Evolutionary conservation across 2,888 invertebrate species (phyloP).

Genomic region (Crematogaster levior): DNA sequence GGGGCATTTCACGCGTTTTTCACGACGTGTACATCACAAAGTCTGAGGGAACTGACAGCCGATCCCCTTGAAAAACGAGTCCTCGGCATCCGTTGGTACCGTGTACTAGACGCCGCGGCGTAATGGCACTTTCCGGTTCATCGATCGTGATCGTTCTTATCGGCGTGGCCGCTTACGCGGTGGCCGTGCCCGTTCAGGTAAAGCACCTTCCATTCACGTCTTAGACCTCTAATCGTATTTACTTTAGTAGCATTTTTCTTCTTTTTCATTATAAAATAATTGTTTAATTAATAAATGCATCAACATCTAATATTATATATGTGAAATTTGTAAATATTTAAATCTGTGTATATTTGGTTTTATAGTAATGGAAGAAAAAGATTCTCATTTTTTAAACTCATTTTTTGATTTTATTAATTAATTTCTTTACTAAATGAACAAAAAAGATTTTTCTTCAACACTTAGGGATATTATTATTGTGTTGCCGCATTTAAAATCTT

Average conservation of each 20-base stretch:
- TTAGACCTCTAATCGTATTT: neutral
- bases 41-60: neutral
- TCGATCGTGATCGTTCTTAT: conserved; percentile 59
- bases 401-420: neutral
- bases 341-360: neutral
- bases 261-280: neutral
- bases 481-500: neutral
- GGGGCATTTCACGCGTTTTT: conserved; percentile 70
- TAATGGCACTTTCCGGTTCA: conserved; percentile 47
- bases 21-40: conserved; percentile 41
- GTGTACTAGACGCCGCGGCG: neutral
- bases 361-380: neutral
- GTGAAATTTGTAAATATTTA: neutral
- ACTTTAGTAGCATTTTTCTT: neutral
- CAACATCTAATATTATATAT: neutral
- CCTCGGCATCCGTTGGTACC: no score
- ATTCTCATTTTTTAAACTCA: neutral
- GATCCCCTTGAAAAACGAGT: neutral
- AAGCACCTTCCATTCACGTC: neutral
- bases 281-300: neutral
- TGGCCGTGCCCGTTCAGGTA: conserved; percentile 74
- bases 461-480: neutral
- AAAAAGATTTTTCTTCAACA: neutral
- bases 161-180: conserved; percentile 56
- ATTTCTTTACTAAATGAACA: neutral